phyloP scores from a whole-genome alignment of 1,140 invertebrate species.

The Bombus polaris region DNA sequence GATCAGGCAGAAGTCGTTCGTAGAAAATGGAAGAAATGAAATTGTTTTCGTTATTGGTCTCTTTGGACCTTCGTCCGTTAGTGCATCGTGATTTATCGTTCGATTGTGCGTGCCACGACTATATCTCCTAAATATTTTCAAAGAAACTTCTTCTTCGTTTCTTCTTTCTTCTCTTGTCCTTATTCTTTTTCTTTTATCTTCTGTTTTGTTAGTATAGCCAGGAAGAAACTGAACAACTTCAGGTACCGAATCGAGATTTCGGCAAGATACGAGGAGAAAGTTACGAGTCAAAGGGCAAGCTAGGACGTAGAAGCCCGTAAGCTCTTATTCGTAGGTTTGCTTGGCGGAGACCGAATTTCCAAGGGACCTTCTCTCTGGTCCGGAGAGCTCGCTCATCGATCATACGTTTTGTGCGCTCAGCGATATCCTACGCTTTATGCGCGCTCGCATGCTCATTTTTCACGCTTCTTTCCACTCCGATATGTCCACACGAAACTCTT shows the following conservation, averaged over 20 bases:
- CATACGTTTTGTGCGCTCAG: conserved; percentile 61
- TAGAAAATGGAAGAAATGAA: background rate
- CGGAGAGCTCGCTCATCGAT: conserved; percentile 61
- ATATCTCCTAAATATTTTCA: conserved; percentile 5
- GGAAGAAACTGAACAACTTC: background rate
- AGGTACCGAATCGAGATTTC: conserved; percentile 27
- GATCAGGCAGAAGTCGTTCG: no score
- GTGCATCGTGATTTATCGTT: conserved; percentile 30
- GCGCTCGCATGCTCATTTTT: conserved; percentile 64
- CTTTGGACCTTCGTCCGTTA: background rate
- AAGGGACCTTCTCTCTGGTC: conserved; percentile 29
- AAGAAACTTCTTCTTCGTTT: background rate
- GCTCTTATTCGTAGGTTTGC: conserved; percentile 39
- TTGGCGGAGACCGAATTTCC: conserved; percentile 49
- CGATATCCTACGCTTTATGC: conserved; percentile 51
- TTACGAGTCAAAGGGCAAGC: conserved; percentile 60
- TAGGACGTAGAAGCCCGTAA: conserved; percentile 9
- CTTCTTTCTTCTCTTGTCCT: no score
- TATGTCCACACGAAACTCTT: conserved; percentile 55
- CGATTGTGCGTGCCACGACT: conserved; percentile 22
- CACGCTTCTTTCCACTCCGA: conserved; percentile 59
- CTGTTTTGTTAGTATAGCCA: background rate
- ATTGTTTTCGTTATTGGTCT: background rate
- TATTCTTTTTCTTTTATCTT: background rate
- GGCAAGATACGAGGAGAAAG: conserved; percentile 55